phyloP scores from a whole-genome alignment of 2,113 vertebrate genomes.

The Illadopsis cleaveri region DNA sequence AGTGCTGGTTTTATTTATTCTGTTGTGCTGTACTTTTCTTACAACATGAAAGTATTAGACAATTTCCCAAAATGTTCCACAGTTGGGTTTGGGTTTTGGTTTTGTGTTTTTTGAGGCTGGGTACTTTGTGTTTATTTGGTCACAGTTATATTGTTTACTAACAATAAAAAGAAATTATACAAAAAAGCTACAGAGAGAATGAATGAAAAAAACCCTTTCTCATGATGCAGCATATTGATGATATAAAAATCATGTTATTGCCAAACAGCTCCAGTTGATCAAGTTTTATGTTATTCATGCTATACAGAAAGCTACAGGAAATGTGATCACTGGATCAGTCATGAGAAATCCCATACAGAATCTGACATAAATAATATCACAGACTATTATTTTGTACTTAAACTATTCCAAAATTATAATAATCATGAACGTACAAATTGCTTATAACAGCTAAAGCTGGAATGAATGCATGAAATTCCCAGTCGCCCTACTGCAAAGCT shows the following conservation, averaged over 20 bases:
- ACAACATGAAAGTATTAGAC: background rate
- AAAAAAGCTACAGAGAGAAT: background rate
- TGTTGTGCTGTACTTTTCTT: background rate
- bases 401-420: background rate
- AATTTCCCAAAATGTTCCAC: background rate
- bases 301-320: background rate
- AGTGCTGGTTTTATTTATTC: background rate
- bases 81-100: too few species aligned
- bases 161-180: background rate
- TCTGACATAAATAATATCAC: background rate
- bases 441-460: background rate
- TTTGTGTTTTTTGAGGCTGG: background rate
- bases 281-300: background rate
- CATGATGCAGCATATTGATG: background rate
- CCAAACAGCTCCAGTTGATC: background rate
- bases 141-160: background rate
- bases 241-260: rapidly evolving
- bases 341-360: background rate
- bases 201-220: background rate
- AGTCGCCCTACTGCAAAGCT: background rate
- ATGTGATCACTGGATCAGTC: background rate
- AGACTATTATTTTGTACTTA: background rate
- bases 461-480: background rate
- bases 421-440: background rate
- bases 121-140: background rate